phyloP scores from a whole-genome alignment of 2,797 vertebrate species.

The Sardinella longiceps region DNA sequence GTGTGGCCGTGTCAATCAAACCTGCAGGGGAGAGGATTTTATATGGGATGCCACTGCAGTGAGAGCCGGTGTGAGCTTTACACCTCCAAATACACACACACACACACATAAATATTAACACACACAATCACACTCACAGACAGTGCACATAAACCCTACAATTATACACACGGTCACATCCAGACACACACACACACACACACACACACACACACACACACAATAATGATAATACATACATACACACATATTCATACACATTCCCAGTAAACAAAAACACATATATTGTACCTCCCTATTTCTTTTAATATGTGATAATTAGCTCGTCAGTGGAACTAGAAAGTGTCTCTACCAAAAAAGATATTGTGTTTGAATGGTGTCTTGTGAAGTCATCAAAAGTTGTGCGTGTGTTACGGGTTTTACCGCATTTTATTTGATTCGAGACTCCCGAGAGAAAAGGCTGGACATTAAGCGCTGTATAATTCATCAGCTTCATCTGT shows the following conservation, averaged over 20 bases:
- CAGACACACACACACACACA: background rate
- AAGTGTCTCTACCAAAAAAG: background rate
- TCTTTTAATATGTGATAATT: background rate
- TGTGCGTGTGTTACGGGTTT: background rate
- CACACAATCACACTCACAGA: background rate
- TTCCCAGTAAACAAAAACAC: background rate
- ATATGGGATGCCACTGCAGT: background rate
- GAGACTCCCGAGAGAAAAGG: background rate
- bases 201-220: background rate
- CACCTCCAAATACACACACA: background rate
- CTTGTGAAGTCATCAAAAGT: background rate
- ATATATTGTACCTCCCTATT: background rate
- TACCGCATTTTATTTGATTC: background rate
- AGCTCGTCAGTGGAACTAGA: background rate
- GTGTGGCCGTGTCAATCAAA: conserved; percentile 6
- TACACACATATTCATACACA: background rate
- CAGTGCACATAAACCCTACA: background rate
- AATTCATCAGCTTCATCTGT: background rate
- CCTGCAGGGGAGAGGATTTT: background rate
- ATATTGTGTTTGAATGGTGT: background rate
- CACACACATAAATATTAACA: background rate
- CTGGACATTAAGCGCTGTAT: background rate
- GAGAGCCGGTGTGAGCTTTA: background rate
- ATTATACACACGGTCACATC: background rate
- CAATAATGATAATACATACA: background rate